These are phyloP conservation scores for Abrostola tripartita DNA, from an alignment of 2,888 invertebrate species.

Conservation along the genomic window DNA sequence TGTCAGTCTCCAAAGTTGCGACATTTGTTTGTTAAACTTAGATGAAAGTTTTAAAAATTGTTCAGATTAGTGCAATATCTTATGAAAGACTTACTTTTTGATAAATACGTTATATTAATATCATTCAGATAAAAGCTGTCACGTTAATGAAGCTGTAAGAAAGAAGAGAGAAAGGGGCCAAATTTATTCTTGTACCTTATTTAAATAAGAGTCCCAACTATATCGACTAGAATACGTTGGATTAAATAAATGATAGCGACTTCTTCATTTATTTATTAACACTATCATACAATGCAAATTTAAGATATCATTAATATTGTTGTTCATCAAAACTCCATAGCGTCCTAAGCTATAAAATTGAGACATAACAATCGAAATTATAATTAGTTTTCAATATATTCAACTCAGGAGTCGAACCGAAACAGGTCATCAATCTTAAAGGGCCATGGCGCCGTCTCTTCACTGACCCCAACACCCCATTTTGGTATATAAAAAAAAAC, in stretches of 20 bases:
- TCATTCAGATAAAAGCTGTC: too few species aligned
- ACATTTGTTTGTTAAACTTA: slow-evolving; percentile 62
- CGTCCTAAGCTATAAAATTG: slow-evolving; percentile 41
- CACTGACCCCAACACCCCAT: slow-evolving; percentile 81
- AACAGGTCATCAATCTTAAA: slow-evolving; percentile 81
- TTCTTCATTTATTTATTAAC: not conserved
- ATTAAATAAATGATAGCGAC: too few species aligned
- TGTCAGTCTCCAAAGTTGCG: slow-evolving; percentile 65
- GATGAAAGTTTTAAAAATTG: slow-evolving; percentile 38
- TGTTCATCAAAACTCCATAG: slow-evolving; percentile 15
- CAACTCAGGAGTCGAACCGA: slow-evolving; percentile 70
- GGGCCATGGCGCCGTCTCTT: slow-evolving; percentile 77
- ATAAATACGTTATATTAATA: too few species aligned
- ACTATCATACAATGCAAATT: not conserved
- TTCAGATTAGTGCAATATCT: not conserved
- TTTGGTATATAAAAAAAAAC: slow-evolving; percentile 70
- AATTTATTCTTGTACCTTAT: too few species aligned
- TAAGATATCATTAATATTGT: slow-evolving; percentile 2
- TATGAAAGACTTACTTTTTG: too few species aligned
- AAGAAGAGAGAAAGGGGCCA: too few species aligned
- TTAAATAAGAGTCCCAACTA: too few species aligned
- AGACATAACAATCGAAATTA: slow-evolving; percentile 59
- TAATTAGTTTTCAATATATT: slow-evolving; percentile 74
- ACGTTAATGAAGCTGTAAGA: too few species aligned
- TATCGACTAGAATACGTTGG: too few species aligned